A percentile compares a stretch with the other conserved stretches of the same genome.
Conservation (phyloP, 2,113 vertebrate genomes). For the Lophochroa leadbeateri region DNA sequence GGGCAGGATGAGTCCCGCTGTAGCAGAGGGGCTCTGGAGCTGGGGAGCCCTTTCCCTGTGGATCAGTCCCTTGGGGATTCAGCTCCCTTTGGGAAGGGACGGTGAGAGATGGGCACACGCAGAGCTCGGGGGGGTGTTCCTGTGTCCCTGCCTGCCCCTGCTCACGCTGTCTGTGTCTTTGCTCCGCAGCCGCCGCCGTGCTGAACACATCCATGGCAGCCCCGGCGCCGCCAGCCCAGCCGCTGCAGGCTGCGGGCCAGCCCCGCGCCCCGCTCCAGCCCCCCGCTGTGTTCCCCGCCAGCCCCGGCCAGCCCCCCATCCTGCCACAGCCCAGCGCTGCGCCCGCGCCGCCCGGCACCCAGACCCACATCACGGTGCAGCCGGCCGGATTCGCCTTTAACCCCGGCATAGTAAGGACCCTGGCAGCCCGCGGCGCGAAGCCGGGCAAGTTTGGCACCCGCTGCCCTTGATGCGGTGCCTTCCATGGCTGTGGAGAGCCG, state of each 20-base stretch:
- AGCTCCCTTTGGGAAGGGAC: not conserved
- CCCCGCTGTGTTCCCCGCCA: conserved; percentile 65
- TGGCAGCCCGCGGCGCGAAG: too few species aligned
- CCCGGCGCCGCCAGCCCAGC: conserved; percentile 77
- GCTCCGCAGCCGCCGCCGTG: conserved; percentile 83
- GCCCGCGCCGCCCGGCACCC: too few species aligned
- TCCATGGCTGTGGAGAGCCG: not conserved
- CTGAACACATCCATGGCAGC: conserved; percentile 84
- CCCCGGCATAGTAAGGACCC: too few species aligned
- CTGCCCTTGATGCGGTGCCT: too few species aligned
- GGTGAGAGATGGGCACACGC: too few species aligned
- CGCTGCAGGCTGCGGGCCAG: conserved; percentile 60
- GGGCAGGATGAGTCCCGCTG: too few species aligned
- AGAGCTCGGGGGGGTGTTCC: not conserved
- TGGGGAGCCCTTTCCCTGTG: too few species aligned
- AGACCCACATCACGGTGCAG: too few species aligned
- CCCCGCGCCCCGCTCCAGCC: conserved; percentile 79
- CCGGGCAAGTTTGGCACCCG: too few species aligned
- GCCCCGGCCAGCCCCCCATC: conserved; percentile 69
- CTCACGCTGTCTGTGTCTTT: not conserved
- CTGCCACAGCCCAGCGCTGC: not conserved
- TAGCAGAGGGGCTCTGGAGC: too few species aligned
- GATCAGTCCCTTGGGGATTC: not conserved
- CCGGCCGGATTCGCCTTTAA: too few species aligned
- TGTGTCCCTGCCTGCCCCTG: not conserved